Evolutionary conservation across 2,888 invertebrate species (phyloP).

Genomic region (Nycteola revayana): DNA sequence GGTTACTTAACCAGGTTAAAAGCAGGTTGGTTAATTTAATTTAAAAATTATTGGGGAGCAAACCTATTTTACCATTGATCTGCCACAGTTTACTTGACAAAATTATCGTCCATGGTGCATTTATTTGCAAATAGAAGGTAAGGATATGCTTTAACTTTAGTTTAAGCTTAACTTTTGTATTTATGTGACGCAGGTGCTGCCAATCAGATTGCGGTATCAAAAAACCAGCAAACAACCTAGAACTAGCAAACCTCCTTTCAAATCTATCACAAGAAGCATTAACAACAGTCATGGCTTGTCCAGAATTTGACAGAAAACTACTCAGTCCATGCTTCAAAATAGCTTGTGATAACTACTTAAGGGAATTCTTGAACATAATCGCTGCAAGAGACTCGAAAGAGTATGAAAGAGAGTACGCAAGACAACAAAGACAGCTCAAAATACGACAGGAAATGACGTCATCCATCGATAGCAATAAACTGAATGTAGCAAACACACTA

Average conservation of each 20-base stretch:
- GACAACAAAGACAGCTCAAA: slow-evolving; percentile 52
- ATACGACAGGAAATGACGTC: slow-evolving; percentile 58
- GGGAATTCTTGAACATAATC: slow-evolving; percentile 56
- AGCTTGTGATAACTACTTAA: slow-evolving; percentile 71
- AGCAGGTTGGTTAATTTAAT: slow-evolving; percentile 49
- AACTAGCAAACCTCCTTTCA: slow-evolving; percentile 56
- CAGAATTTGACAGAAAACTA: slow-evolving; percentile 76
- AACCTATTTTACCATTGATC: not conserved
- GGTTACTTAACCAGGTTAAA: slow-evolving; percentile 85
- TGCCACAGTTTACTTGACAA: too few species aligned
- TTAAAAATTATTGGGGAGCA: not conserved
- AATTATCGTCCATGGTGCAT: too few species aligned
- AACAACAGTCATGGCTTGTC: slow-evolving; percentile 68
- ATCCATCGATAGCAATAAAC: slow-evolving; percentile 68
- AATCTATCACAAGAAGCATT: slow-evolving; percentile 61
- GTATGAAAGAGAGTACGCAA: slow-evolving; percentile 53
- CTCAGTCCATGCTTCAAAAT: slow-evolving; percentile 75
- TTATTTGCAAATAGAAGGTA: too few species aligned
- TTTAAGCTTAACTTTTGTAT: too few species aligned
- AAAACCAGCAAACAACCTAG: slow-evolving; percentile 55
- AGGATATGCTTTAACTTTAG: too few species aligned
- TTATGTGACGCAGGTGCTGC: slow-evolving; percentile 73
- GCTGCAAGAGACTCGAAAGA: slow-evolving; percentile 62
- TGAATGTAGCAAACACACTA: slow-evolving; percentile 63
- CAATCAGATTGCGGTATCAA: slow-evolving; percentile 47